Conservation (phyloP, 2,888 invertebrate species). For the Chymomyza amoena region DNA sequence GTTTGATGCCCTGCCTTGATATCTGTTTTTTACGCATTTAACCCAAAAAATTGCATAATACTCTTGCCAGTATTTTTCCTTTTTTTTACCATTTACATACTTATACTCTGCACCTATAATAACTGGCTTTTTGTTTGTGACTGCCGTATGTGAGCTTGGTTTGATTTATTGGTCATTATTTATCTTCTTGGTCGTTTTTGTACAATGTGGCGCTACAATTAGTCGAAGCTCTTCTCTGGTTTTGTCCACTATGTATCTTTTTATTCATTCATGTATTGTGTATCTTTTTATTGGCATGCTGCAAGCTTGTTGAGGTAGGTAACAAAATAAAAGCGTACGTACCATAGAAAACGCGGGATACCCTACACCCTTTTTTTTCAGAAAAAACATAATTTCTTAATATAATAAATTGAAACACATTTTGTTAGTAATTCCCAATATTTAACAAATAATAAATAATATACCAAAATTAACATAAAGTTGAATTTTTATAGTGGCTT, state of each 20-base stretch:
- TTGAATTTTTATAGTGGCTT: too few relatives aligned
- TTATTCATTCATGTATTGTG: neutral
- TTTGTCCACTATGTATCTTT: neutral
- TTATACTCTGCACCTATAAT: neutral
- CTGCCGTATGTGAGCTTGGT: conserved; percentile 23
- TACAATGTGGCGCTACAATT: conserved; percentile 43
- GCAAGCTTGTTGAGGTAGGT: conserved; percentile 33
- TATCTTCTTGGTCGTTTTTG: conserved; percentile 33
- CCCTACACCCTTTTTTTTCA: too few relatives aligned
- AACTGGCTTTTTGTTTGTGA: neutral
- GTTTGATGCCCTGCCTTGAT: neutral
- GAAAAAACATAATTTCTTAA: too few relatives aligned
- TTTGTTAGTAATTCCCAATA: too few relatives aligned
- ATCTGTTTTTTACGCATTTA: conserved; percentile 8
- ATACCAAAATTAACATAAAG: too few relatives aligned
- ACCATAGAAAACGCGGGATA: neutral
- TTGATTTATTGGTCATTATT: conserved; percentile 41
- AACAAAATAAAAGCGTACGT: conserved; percentile 24
- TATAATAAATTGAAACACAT: too few relatives aligned
- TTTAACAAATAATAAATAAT: too few relatives aligned
- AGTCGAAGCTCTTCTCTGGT: conserved; percentile 22
- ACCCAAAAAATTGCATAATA: conserved; percentile 33
- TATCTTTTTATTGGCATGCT: conserved; percentile 31
- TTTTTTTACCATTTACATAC: conserved; percentile 12
- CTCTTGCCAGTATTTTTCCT: conserved; percentile 35